Evolutionary conservation across 2,888 invertebrate species (phyloP).

Genomic region (Leucoma salicis): DNA sequence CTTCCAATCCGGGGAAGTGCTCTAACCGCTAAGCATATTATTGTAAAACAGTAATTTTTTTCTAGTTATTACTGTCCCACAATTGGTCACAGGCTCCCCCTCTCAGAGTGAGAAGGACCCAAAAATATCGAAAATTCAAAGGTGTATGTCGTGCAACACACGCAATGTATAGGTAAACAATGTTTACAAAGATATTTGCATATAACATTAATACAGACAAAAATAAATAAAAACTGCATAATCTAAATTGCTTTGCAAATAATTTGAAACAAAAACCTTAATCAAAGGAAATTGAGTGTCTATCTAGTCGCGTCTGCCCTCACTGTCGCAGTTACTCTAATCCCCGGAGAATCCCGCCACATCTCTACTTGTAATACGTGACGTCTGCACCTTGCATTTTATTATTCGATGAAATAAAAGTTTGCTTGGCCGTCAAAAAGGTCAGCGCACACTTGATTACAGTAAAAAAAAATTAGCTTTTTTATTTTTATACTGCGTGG

Average conservation of each 20-base stretch:
- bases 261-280: slow-evolving; percentile 24
- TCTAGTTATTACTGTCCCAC: too few species aligned
- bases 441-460: neutral
- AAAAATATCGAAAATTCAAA: too few species aligned
- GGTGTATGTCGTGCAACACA: too few species aligned
- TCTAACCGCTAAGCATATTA: too few species aligned
- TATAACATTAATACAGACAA: too few species aligned
- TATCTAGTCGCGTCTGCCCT: slow-evolving; percentile 11
- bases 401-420: slow-evolving; percentile 42
- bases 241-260: neutral
- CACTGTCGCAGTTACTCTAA: slow-evolving; percentile 35
- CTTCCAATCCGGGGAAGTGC: too few species aligned
- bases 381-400: slow-evolving; percentile 55
- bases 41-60: too few species aligned
- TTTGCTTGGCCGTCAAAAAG: neutral
- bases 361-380: slow-evolving; percentile 49
- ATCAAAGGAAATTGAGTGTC: slow-evolving; percentile 29
- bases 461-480: neutral
- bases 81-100: too few species aligned
- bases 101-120: too few species aligned
- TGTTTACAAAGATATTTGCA: too few species aligned
- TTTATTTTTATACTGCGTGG: too few species aligned
- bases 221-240: neutral
- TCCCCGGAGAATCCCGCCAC: slow-evolving; percentile 49
- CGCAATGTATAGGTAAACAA: too few species aligned